Percentiles rank a stretch among this genome's conserved stretches.
These are phyloP conservation scores for Lanius ludovicianus DNA, from an alignment of 2,113 vertebrate genomes.

Conservation along the genomic window DNA sequence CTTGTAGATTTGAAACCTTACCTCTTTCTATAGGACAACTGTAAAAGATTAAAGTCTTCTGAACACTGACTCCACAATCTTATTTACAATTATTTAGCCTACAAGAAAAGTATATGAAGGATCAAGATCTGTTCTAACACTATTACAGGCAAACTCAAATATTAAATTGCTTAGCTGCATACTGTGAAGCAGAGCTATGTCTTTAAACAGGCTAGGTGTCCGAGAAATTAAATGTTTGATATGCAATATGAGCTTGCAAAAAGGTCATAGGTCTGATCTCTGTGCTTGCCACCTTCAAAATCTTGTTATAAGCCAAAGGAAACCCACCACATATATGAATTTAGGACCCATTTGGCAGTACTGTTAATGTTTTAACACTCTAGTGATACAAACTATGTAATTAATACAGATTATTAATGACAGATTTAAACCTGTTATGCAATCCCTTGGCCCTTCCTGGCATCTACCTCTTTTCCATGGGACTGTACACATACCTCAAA, in stretches of 20 bases:
- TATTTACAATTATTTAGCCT: neutral
- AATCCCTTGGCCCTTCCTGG: neutral
- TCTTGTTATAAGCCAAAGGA: neutral
- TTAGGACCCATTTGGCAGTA: neutral
- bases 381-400: neutral
- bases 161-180: neutral
- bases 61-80: neutral
- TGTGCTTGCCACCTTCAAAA: neutral
- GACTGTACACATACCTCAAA: accelerated
- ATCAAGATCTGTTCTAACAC: neutral
- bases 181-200: neutral
- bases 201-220: neutral
- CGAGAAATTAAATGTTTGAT: neutral
- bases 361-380: neutral
- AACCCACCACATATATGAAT: neutral
- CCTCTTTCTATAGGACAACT: neutral
- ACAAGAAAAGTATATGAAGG: neutral
- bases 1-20: neutral
- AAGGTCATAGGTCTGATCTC: neutral
- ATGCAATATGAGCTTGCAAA: neutral
- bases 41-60: neutral
- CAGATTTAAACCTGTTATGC: neutral
- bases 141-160: neutral
- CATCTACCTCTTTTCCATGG: neutral
- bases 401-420: neutral